A percentile compares a stretch with the other conserved stretches of the same genome.
phyloP scores from a whole-genome alignment of 2,797 vertebrate genomes.

The Monodelphis domestica region DNA sequence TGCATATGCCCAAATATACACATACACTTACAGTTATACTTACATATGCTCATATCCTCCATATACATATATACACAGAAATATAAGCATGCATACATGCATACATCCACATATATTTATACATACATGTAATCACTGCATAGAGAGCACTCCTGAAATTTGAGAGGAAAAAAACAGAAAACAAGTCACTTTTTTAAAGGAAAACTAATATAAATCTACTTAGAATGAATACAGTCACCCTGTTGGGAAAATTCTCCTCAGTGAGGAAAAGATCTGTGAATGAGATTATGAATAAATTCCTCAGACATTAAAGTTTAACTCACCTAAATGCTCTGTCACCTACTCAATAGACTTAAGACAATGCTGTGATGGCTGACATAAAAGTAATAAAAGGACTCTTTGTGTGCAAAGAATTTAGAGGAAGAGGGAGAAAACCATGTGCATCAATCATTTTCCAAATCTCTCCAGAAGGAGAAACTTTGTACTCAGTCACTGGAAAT shows the following conservation, averaged over 20 bases:
- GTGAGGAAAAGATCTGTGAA: not conserved
- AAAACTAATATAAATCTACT: not conserved
- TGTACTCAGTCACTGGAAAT: not conserved
- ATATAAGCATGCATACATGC: too few species aligned
- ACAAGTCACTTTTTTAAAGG: not conserved
- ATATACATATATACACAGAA: too few species aligned
- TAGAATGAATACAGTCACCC: not conserved
- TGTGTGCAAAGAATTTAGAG: not conserved
- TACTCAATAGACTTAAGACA: not conserved
- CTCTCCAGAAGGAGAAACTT: not conserved
- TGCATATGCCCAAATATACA: too few species aligned
- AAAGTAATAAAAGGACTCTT: not conserved
- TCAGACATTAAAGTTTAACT: not conserved
- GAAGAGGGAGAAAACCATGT: not conserved
- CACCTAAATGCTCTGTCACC: not conserved
- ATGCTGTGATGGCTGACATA: not conserved
- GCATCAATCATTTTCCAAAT: not conserved
- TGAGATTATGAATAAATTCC: not conserved
- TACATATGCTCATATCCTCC: too few species aligned
- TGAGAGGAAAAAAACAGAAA: not conserved
- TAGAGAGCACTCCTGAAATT: not conserved
- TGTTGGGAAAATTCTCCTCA: not conserved
- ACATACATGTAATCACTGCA: not conserved
- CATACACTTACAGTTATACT: too few species aligned
- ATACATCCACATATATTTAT: too few species aligned